Evolutionary conservation across 2,888 invertebrate genomes (phyloP), one percentile per base, ranked within the genome.

Genomic region (Perithous albicinctus): DNA sequence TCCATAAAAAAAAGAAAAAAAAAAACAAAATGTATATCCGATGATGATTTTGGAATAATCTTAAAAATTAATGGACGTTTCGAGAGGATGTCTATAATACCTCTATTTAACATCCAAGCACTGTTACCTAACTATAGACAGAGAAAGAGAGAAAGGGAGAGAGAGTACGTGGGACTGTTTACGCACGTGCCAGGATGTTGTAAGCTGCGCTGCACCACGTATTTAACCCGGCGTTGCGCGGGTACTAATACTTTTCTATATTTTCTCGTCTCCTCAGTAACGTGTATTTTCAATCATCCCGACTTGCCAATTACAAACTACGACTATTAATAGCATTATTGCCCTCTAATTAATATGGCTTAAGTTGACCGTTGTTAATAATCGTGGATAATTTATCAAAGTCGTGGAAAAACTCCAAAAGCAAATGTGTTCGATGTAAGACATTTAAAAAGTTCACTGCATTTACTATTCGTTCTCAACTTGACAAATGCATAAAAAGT

Each of bases 121-220:
- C 84, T 87, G 86, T 86, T 87, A 84, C 86, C 85, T 85, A 87
- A 88, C 87, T 56, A 29, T 18, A 69, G 69, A 15, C 15, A 18
- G 29, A 32, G 32, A 59, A 32, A 59, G 15, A 15, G 15, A 59
- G 59, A 32, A 15, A 18, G 15, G 23, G 1, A 32, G 32, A n/a
- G 32, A n/a, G 10, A 54, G 56, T 41, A 48, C 46, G 46, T 51
- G 56, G 61, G 46, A 74, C 84, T 91, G 92, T 92, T 92, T 91
- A 89, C 89, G 89, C 92, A 92, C 92, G 92, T 91, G 91, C 91
- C 92, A 92, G 92, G 92, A 91, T 91, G 91, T 92, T 90, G 89
- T 88, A 88, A 87, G 89, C 35, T 61, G 23, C 56, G 32, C 35
- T 51, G 26, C 63, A 69, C 59, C 76, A 76, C 69, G 70, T 74